Evolutionary conservation across 1,140 invertebrate genomes (phyloP), one percentile per base, ranked within the genome.

Genomic region (Lordiphosa collinella): DNA sequence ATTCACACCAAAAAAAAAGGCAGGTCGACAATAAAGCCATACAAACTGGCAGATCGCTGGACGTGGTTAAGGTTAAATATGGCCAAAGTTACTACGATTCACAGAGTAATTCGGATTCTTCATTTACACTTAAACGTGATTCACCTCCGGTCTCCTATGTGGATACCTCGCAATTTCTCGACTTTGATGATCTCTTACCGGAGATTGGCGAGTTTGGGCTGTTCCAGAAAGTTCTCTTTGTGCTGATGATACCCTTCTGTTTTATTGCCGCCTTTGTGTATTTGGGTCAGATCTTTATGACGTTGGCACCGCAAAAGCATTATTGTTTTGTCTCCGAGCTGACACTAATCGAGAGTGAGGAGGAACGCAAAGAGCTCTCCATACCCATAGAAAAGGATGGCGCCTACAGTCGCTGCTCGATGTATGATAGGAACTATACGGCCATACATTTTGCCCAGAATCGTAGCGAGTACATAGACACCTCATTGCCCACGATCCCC

Each of bases 261-360:
- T 95, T 94, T 74, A 95, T 94, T 88, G 93, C 96, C 18, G 93
- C 94, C 0, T 96, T 94, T 89, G 94, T 95, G 0, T 95, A 96
- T 87, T 95, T 96, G 87, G 92, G 93, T 0, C 95, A 96, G 89
- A 94, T 96, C 38, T 96, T 96, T 84, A 94, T 96, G 88, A 95
- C 94, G 0, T 87, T 95, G 2, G 91, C 93, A 18, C 95, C 95
- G 0, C 91, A 93, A n/a, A 89, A 93, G 10, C 92, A 95, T 72
- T 96, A 94, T 93, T 96, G 95, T 74, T 89, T 82, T 49, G 91
- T 95, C 1, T 92, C 92, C 0, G 92, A 94, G 74, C 78, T 96
- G 35, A 6, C 37, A 7, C 5, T 61, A 3, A 54, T 54, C 1
- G 2, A 5, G 0, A 50, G 31, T 41, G 51, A 54, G 16, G 44